These are phyloP conservation scores for Bursaphelenchus okinawaensis DNA, from an alignment of 2,888 invertebrate species.

Conservation along the genomic window DNA sequence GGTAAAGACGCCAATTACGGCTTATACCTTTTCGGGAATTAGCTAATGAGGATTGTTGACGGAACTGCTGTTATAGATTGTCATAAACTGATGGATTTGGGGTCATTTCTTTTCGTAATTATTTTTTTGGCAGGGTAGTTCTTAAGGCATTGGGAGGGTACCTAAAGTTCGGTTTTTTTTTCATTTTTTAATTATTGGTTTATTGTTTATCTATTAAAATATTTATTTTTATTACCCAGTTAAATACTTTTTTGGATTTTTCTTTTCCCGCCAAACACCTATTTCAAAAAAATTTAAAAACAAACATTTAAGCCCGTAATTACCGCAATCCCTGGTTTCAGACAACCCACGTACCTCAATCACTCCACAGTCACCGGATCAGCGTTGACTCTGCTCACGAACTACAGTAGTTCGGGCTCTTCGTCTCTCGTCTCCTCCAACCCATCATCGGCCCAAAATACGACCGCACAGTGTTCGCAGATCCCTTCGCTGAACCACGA, in stretches of 20 bases:
- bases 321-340: too few species aligned
- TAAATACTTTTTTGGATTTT: too few species aligned
- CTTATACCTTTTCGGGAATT: not conserved
- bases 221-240: too few species aligned
- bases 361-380: conserved; percentile 12
- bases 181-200: not conserved
- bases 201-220: not conserved
- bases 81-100: too few species aligned
- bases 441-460: not conserved
- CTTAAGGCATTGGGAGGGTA: conserved; percentile 2
- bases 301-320: not conserved
- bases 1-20: not conserved
- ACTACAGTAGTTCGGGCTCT: conserved; percentile 1
- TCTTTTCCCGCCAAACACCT: too few species aligned
- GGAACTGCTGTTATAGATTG: too few species aligned
- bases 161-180: not conserved
- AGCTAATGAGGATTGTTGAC: not conserved
- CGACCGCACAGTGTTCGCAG: not conserved
- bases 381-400: conserved; percentile 4
- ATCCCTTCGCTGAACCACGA: not conserved
- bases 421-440: not conserved
- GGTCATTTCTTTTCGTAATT: too few species aligned
- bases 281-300: too few species aligned
- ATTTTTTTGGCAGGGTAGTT: not conserved
- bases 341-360: conserved; percentile 2